Conservation (phyloP, 2,113 vertebrate genomes). For the Prionailurus bengalensis region DNA sequence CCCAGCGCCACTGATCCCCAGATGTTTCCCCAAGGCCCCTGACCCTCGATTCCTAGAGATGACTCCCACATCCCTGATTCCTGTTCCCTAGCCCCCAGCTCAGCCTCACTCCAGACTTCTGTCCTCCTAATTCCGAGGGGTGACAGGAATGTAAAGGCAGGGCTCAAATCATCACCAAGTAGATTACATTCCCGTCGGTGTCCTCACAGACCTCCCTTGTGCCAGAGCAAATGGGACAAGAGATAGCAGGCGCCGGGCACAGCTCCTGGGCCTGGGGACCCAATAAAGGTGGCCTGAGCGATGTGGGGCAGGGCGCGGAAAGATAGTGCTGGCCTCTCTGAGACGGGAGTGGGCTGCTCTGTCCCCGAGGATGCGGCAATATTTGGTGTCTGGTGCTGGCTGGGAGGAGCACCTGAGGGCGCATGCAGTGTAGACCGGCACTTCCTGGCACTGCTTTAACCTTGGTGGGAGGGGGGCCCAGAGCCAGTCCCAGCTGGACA, state of each 20-base stretch:
- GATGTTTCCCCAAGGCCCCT: background rate
- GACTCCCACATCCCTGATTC: background rate
- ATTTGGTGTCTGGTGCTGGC: background rate
- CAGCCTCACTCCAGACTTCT: background rate
- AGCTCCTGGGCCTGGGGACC: background rate
- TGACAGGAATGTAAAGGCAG: background rate
- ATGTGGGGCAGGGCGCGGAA: background rate
- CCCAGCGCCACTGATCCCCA: background rate
- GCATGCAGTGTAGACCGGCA: background rate
- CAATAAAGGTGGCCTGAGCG: background rate
- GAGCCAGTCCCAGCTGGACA: background rate
- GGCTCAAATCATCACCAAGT: background rate
- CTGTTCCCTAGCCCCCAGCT: background rate
- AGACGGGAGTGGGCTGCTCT: background rate
- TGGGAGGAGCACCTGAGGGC: background rate
- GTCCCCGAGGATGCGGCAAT: background rate
- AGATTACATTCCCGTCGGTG: background rate
- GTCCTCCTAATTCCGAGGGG: background rate
- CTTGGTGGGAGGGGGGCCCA: background rate
- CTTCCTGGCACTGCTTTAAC: background rate
- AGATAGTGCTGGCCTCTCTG: background rate
- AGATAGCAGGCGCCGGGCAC: background rate
- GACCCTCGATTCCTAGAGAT: background rate
- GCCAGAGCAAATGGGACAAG: background rate
- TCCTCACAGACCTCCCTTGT: background rate